phyloP scores from a whole-genome alignment of 2,113 vertebrate species.

The Stigmatopora argus region DNA sequence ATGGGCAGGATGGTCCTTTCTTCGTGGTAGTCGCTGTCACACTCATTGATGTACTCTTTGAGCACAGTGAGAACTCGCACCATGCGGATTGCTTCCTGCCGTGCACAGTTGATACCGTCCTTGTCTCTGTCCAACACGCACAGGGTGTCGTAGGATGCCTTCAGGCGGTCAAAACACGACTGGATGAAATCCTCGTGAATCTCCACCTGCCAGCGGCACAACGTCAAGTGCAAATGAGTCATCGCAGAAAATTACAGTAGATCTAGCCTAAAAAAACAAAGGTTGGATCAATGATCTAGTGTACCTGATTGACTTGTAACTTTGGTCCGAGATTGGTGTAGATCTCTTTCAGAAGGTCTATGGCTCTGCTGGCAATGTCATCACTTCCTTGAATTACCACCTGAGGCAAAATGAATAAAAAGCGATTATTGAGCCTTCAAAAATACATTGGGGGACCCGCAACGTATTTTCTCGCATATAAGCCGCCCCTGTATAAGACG shows the following conservation, averaged over 20 bases:
- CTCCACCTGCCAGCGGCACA: constrained; percentile 77
- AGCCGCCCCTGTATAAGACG: background rate
- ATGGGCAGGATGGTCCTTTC: constrained; percentile 97
- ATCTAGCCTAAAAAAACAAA: background rate
- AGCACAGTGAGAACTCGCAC: constrained; percentile 95
- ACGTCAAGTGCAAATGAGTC: background rate
- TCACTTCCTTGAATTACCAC: constrained; percentile 99
- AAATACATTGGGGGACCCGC: no score
- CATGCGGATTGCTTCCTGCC: constrained; percentile 97
- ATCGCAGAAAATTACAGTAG: background rate
- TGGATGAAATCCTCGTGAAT: constrained; percentile 99
- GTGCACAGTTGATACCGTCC: constrained; percentile 97
- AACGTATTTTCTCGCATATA: background rate
- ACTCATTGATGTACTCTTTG: constrained; percentile 97
- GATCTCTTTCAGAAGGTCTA: constrained; percentile 97
- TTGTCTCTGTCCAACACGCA: constrained; percentile 98
- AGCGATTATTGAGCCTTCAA: no score
- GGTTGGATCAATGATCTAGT: constrained; percentile 30
- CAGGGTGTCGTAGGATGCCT: constrained; percentile 94
- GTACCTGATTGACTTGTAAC: constrained; percentile 97
- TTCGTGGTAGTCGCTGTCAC: constrained; percentile 98
- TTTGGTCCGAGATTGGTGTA: constrained; percentile 98
- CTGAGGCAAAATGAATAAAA: constrained; percentile 55
- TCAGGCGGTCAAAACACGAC: constrained; percentile 97
- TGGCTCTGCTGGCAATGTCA: constrained; percentile 94